Base-by-base conservation (phyloP, 2,888 invertebrate genomes). In the Arge pagana region DNA sequence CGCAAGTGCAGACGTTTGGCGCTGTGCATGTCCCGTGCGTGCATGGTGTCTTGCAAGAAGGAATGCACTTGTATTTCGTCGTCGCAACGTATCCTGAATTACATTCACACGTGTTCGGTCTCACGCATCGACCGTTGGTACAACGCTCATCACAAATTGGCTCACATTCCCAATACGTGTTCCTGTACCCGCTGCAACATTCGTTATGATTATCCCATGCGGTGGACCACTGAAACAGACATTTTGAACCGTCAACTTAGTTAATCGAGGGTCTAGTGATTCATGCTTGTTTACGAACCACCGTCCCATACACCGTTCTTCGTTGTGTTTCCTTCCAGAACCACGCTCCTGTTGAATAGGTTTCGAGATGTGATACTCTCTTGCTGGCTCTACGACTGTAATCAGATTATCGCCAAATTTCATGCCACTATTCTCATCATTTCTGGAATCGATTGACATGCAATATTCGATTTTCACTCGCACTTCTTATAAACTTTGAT, bases 91-190 rank as follows among this genome's bases (percentile, higher is more conserved):
- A 80, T 4, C 81, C 81, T 2, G 68, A 64, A 57, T 77, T 72
- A 62, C 86, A 86, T 2, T 74, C 72, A 64, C 85, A 85, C 18
- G 76, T 74, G 51, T 83, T 81, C 0, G 82, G 81, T 0, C 77
- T 81, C 0, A 80, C 68, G 58, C 85, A 77, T 53, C 74, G 63
- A 0, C 82, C 82, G 60, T 82, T 79, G 7, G 61, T 62, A 53
- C 79, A 78, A n/a, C n/a, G n/a, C n/a, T n/a, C 70, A 11, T 70
- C 60, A 57, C 63, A 2, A 0, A n/a, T 8, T 5, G 63, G 60
- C 43, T 54, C 11, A 6, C 39, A 24, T 11, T 7, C n/a, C n/a
- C n/a, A n/a, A n/a, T n/a, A n/a, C 24, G 15, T 7, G n/a, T 23
- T 3, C 3, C 11, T 4, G 36, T 63, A 67, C 0, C 63, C 65